phyloP scores from a whole-genome alignment of 53 echinoderm and acorn worm species.

The Echinarachnius parma region DNA sequence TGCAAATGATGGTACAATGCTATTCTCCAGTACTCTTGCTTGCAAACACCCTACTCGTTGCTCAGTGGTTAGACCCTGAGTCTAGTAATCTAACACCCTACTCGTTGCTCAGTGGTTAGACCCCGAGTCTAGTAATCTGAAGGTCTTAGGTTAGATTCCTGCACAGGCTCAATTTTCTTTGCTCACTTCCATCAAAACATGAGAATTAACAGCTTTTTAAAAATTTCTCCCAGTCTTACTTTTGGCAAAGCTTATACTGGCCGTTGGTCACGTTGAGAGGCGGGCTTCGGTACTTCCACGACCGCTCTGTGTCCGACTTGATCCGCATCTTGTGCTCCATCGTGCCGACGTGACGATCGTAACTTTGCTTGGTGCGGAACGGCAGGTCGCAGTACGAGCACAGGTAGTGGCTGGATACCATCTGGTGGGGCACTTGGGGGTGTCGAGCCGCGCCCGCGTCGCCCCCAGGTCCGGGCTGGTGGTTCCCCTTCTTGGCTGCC shows the following conservation, averaged over 20 bases:
- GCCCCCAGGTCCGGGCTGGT: constrained; percentile 9
- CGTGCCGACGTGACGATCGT: constrained; percentile 63
- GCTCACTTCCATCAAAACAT: too few relatives aligned
- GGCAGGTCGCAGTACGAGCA: constrained; percentile 75
- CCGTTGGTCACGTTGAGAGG: constrained; percentile 77
- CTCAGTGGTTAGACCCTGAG: too few relatives aligned
- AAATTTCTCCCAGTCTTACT: not conserved
- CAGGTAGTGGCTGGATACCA: constrained; percentile 19
- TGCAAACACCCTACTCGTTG: too few relatives aligned
- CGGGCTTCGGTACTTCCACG: constrained; percentile 81
- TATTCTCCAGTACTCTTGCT: too few relatives aligned
- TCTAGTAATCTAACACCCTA: too few relatives aligned
- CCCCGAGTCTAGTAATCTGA: too few relatives aligned
- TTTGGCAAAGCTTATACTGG: constrained; percentile 55
- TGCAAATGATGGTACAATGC: too few relatives aligned
- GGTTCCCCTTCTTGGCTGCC: not conserved
- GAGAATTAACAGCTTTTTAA: not conserved
- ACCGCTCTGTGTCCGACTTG: constrained; percentile 81
- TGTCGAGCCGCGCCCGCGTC: not conserved
- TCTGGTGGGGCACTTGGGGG: not conserved
- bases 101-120: too few relatives aligned
- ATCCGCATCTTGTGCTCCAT: constrained; percentile 65
- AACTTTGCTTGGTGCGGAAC: constrained; percentile 54
- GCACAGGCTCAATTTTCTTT: too few relatives aligned
- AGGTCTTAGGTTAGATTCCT: too few relatives aligned